Evolutionary conservation across 2,113 vertebrate genomes (phyloP).

Genomic region (Xenotilapia caudafasciata): DNA sequence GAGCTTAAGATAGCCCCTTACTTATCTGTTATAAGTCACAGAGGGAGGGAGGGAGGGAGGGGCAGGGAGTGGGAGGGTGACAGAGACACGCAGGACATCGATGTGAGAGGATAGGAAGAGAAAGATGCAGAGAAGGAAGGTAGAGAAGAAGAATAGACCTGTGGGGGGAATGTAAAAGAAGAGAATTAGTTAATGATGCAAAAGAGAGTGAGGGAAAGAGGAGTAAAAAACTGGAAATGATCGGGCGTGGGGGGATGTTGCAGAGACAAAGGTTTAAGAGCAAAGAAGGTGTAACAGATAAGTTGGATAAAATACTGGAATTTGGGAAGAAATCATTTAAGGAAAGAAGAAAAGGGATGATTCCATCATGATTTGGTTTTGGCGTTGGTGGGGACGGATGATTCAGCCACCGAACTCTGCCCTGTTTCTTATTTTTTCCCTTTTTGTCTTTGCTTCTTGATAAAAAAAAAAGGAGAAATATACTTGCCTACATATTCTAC

Average conservation of each 20-base stretch:
- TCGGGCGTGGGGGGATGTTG: fast-evolving
- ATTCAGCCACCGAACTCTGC: fast-evolving
- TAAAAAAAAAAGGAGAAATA: too few relatives aligned
- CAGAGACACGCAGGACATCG: neutral
- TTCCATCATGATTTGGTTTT: neutral
- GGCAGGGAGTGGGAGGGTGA: neutral
- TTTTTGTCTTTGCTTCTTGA: neutral
- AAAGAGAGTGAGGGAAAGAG: neutral
- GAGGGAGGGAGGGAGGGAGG: neutral
- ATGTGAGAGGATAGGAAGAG: neutral
- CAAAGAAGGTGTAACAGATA: neutral
- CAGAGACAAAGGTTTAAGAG: neutral
- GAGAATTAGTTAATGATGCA: neutral
- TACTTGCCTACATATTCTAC: neutral
- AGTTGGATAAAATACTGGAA: neutral
- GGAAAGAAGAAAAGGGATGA: neutral
- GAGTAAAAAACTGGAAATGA: too few relatives aligned
- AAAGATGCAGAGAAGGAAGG: neutral
- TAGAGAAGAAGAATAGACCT: neutral
- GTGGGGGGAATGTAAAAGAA: neutral
- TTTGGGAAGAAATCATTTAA: neutral
- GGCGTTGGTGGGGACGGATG: neutral
- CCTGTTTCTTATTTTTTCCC: neutral
- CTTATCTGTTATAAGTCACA: neutral
- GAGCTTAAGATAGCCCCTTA: constrained; percentile 21